Percentiles rank a stretch among this genome's conserved stretches.
These are phyloP conservation scores for Galagoides demidoff DNA, from an alignment of 2,797 vertebrate genomes.

Conservation along the genomic window DNA sequence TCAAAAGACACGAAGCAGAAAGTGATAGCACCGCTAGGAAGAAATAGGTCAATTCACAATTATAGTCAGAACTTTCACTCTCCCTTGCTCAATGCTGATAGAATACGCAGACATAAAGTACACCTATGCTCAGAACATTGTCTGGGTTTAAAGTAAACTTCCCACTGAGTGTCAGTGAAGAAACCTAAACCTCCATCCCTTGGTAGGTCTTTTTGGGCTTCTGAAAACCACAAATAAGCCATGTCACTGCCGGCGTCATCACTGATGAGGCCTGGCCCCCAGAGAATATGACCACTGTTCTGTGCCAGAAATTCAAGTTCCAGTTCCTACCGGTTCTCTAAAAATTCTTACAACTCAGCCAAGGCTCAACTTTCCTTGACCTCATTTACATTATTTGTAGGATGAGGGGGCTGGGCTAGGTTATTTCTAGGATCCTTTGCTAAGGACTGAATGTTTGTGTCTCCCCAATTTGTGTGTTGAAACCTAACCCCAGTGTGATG, in stretches of 20 bases:
- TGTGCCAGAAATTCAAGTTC: not conserved
- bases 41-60: not conserved
- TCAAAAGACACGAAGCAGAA: not conserved
- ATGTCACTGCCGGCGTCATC: fast-evolving
- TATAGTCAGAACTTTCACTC: not conserved
- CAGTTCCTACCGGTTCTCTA: not conserved
- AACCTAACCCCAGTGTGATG: not conserved
- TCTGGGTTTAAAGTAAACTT: not conserved
- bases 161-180: not conserved
- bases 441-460: not conserved
- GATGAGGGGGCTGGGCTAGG: not conserved
- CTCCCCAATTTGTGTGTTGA: not conserved
- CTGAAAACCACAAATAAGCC: not conserved
- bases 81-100: not conserved
- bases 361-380: not conserved
- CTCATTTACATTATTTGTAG: not conserved
- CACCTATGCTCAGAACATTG: not conserved
- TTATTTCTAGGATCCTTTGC: not conserved
- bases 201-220: not conserved
- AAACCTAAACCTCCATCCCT: not conserved
- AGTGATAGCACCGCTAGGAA: not conserved
- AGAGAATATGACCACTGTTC: not conserved
- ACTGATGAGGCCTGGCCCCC: not conserved
- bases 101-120: not conserved
- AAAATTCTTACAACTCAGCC: not conserved